Evolutionary conservation across 1,140 invertebrate species (phyloP).

Genomic region (Tetraneura akinire): DNA sequence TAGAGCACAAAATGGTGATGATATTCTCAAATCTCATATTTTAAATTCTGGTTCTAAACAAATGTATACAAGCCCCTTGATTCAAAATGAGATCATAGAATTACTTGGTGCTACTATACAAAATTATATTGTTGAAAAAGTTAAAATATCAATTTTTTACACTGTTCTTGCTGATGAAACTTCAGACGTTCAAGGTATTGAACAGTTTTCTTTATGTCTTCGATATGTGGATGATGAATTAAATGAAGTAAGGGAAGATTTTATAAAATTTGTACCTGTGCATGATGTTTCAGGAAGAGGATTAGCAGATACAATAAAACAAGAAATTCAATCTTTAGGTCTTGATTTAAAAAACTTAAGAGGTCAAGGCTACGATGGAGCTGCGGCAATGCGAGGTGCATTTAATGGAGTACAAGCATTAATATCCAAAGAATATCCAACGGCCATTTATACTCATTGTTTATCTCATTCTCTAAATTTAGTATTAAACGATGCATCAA

Average conservation of each 20-base stretch:
- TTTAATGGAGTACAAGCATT: constrained; percentile 56
- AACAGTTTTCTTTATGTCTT: constrained; percentile 53
- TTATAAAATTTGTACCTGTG: constrained; percentile 55
- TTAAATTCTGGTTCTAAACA: neutral
- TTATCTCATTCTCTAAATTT: constrained; percentile 58
- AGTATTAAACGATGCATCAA: constrained; percentile 48
- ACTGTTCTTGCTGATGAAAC: constrained; percentile 52
- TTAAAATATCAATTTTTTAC: constrained; percentile 49
- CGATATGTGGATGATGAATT: constrained; percentile 45
- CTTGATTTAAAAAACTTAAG: neutral
- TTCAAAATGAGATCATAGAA: constrained; percentile 54
- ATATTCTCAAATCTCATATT: constrained; percentile 38
- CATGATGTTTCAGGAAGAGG: constrained; percentile 54
- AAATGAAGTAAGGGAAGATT: constrained; percentile 49
- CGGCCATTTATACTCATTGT: constrained; percentile 56
- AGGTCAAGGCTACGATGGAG: constrained; percentile 57
- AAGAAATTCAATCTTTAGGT: neutral
- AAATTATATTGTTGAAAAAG: constrained; percentile 42
- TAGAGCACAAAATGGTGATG: constrained; percentile 48
- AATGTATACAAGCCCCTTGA: constrained; percentile 50
- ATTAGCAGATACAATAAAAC: constrained; percentile 33
- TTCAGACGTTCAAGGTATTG: constrained; percentile 49
- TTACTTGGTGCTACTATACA: constrained; percentile 48
- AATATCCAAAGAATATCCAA: constrained; percentile 56
- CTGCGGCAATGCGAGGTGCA: constrained; percentile 56